These are phyloP conservation scores for Schizopygopsis pylzovi DNA, from an alignment of 2,797 vertebrate genomes.

Conservation along the genomic window DNA sequence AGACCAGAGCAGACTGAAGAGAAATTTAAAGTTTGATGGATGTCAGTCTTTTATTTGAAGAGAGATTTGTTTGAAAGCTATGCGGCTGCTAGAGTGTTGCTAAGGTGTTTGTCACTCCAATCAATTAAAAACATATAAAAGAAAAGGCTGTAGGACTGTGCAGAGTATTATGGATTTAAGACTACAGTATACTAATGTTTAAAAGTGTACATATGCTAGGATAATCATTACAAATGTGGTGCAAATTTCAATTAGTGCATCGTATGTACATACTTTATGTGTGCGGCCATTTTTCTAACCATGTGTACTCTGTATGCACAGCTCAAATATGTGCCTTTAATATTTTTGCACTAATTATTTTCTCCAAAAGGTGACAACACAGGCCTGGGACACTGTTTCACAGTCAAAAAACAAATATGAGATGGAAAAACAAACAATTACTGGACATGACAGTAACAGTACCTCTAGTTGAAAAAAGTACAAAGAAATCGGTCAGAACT, in stretches of 20 bases:
- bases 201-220: not conserved
- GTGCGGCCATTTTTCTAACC: not conserved
- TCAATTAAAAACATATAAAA: conserved; percentile 3
- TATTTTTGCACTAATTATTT: not conserved
- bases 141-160: not conserved
- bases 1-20: not conserved
- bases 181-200: not conserved
- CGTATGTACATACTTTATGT: too few relatives aligned
- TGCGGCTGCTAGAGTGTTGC: not conserved
- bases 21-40: conserved; percentile 2
- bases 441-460: not conserved
- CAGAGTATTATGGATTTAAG: not conserved
- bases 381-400: not conserved
- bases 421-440: not conserved
- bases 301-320: not conserved
- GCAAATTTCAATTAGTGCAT: not conserved
- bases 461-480: not conserved
- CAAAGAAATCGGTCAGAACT: not conserved
- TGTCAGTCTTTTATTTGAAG: not conserved
- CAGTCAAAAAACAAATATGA: not conserved
- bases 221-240: not conserved
- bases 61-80: conserved; percentile 1
- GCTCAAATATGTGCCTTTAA: not conserved
- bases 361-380: not conserved
- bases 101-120: not conserved